Evolutionary conservation across 2,113 vertebrate species (phyloP).

Genomic region (Archilochus colubris): DNA sequence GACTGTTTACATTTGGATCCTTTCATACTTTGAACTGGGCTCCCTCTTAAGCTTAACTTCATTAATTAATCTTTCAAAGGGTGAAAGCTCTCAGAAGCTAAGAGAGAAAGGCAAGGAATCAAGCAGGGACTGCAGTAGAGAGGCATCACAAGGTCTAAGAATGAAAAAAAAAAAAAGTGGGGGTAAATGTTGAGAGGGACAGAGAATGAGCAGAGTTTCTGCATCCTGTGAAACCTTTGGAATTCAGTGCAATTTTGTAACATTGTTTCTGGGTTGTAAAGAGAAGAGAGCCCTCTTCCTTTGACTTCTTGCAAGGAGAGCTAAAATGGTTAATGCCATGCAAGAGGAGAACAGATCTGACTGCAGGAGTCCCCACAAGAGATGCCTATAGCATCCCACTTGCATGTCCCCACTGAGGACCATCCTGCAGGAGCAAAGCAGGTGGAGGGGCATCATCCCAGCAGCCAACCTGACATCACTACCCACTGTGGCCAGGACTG

Average conservation of each 20-base stretch:
- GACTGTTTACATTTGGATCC: background rate
- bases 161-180: background rate
- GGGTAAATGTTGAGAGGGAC: background rate
- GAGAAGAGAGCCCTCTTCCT: background rate
- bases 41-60: background rate
- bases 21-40: background rate
- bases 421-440: background rate
- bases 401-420: background rate
- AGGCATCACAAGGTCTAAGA: background rate
- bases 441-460: accelerated
- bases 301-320: accelerated
- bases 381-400: background rate
- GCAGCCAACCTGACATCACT: accelerated
- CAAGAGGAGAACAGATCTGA: background rate
- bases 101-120: background rate
- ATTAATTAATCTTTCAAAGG: background rate
- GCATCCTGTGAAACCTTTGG: background rate
- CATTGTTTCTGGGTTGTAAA: background rate
- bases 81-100: background rate
- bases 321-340: background rate
- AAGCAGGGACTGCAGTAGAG: background rate
- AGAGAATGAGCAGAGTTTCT: background rate
- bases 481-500: accelerated
- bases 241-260: background rate
- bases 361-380: background rate